Evolutionary conservation across 37 sponge, comb jelly and placozoan species (phyloP), one percentile per base, ranked within the genome.

Genomic region (Aplysina aerophoba): DNA sequence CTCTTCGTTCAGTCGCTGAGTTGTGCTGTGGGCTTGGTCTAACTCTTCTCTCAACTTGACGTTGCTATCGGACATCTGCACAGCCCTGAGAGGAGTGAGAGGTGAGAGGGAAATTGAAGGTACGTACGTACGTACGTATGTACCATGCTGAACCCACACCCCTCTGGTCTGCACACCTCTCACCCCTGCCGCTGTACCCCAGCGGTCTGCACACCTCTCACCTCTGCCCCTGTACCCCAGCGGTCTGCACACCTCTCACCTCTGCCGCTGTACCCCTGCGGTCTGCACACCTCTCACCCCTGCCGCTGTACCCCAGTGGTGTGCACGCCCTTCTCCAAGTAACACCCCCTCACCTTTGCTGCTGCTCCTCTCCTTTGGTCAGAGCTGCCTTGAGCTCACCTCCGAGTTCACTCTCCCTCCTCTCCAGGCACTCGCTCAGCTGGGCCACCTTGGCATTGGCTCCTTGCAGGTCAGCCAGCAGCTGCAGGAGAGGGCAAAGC

Each of bases 41-140:
- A 92, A 75, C 87, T 92, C 84, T 28, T 88, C 25, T 0, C 78
- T 71, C 11, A 92, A 84, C 17, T 77, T 74, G 14, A 63, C 40
- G 35, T 89, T 92, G 67, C 73, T 86, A 3, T 40, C 73, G 2
- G 72, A 44, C n/a, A 92, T 65, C 62, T 86, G 56, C 44, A 35
- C 57, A 24, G 63, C 62, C 50, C 93, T 92, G 66, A 30, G 55
- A 67, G 13, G 27, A 22, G 69, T 16, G 28, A 67, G 13, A 67
- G 14, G n/a, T n/a, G 69, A 25, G 69, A 30, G 12, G 11, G 6
- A 65, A 16, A 25, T 8, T 65, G 66, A 12, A 65, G 22, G 66
- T 16, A 65, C 66, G 66, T 16, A 65, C 12, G 22, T 30, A 65
- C 66, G 6, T 16, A 65, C 22, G 22, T 16, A 65, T 16, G 22